These are phyloP conservation scores for Marcusenius ussheri DNA, from an alignment of 2,113 vertebrate species.

Conservation along the genomic window DNA sequence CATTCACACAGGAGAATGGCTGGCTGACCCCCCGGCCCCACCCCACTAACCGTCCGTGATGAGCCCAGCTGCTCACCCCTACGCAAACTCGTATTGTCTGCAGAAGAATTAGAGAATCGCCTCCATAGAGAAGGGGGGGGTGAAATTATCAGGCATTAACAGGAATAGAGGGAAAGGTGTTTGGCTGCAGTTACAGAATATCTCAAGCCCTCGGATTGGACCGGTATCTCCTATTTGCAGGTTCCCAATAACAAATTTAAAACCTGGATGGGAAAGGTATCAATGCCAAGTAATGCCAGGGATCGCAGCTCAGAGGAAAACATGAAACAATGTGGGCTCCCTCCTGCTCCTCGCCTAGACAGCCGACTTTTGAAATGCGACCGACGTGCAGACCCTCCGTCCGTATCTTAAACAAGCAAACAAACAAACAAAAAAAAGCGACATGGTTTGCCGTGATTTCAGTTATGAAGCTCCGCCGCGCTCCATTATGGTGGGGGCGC, in stretches of 20 bases:
- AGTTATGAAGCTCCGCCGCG: background rate
- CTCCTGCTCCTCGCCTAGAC: background rate
- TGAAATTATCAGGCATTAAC: background rate
- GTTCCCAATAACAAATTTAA: background rate
- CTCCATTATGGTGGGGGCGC: background rate
- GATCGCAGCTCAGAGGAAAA: background rate
- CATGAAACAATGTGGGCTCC: conserved; percentile 7
- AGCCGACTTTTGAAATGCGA: background rate
- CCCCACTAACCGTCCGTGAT: background rate
- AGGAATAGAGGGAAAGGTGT: background rate
- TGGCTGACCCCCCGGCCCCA: background rate
- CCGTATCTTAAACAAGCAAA: background rate
- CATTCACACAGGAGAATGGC: background rate
- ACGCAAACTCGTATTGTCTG: conserved; percentile 5
- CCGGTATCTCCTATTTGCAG: background rate
- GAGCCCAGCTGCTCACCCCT: background rate
- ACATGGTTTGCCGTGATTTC: background rate
- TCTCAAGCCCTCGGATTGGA: background rate
- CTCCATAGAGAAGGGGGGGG: background rate
- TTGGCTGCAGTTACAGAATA: background rate
- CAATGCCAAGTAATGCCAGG: background rate
- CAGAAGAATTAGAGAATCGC: conserved; percentile 2
- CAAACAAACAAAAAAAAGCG: background rate
- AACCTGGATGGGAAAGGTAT: background rate
- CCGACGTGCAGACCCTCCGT: background rate